These are phyloP conservation scores for Hypothenemus hampei DNA, from an alignment of 1,140 invertebrate genomes.

Conservation along the genomic window DNA sequence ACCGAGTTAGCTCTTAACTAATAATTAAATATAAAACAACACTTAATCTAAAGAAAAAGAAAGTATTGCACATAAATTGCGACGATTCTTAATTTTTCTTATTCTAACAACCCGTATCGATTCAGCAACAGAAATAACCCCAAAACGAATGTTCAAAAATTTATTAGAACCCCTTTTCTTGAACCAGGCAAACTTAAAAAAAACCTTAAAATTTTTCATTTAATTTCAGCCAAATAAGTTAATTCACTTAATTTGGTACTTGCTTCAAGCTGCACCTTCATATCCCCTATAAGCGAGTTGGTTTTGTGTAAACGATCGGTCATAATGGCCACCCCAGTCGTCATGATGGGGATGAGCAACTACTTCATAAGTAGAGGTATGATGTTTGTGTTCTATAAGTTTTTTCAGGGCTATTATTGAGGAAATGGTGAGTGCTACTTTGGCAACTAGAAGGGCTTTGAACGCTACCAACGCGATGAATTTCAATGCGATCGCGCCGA, in stretches of 20 bases:
- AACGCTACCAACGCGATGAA: slow-evolving; percentile 73
- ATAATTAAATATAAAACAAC: background rate
- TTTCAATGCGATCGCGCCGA: slow-evolving; percentile 71
- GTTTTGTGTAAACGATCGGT: slow-evolving; percentile 42
- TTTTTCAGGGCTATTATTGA: slow-evolving; percentile 74
- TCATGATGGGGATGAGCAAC: slow-evolving; percentile 62
- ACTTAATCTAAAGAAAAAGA: background rate
- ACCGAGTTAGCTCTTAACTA: slow-evolving; percentile 5
- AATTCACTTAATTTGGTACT: no score
- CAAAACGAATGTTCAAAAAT: background rate
- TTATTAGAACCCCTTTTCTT: no score
- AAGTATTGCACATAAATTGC: background rate
- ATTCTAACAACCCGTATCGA: background rate
- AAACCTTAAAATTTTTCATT: no score
- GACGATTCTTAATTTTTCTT: background rate
- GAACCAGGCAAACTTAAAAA: no score
- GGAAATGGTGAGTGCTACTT: slow-evolving; percentile 71
- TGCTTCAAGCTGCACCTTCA: slow-evolving; percentile 17
- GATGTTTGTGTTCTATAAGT: slow-evolving; percentile 62
- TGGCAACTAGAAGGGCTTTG: slow-evolving; percentile 76
- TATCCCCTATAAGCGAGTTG: slow-evolving; percentile 56
- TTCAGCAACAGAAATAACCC: slow-evolving; percentile 1
- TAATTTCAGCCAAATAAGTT: no score
- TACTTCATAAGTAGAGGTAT: slow-evolving; percentile 65
- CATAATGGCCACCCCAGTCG: slow-evolving; percentile 51